These are phyloP conservation scores for Amblyopsis rosae DNA, from an alignment of 2,113 vertebrate genomes.

Conservation along the genomic window DNA sequence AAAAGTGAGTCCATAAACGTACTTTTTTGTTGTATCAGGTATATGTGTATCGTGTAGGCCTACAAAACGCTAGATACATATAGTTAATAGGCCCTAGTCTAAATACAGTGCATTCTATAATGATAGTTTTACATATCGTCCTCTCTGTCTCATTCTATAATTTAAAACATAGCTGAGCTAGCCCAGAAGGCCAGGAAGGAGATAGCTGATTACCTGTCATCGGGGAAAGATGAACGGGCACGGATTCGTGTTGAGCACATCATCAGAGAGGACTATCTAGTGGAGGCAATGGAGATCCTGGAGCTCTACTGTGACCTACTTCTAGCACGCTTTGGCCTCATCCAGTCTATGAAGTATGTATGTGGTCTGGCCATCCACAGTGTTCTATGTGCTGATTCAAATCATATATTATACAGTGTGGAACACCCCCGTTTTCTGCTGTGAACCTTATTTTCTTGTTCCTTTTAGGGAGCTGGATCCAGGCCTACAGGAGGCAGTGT, in stretches of 20 bases:
- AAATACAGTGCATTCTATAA: too few species aligned
- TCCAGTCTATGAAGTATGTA: constrained; percentile 97
- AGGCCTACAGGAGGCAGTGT: constrained; percentile 93
- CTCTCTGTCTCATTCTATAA: neutral
- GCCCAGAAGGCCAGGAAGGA: constrained; percentile 97
- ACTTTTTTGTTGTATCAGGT: too few species aligned
- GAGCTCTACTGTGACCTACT: constrained; percentile 96
- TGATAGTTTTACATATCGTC: too few species aligned
- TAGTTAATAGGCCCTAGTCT: neutral
- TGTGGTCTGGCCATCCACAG: neutral
- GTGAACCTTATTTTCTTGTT: neutral
- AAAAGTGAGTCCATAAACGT: constrained; percentile 85
- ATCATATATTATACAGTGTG: neutral
- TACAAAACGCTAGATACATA: neutral
- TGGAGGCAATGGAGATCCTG: constrained; percentile 99
- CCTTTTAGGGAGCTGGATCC: constrained; percentile 88
- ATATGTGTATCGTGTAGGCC: too few species aligned
- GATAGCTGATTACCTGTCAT: constrained; percentile 95
- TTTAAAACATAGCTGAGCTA: constrained; percentile 83
- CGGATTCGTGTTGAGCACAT: constrained; percentile 98
- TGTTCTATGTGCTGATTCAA: neutral
- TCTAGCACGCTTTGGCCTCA: constrained; percentile 92
- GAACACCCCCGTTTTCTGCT: neutral
- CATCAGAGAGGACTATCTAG: constrained; percentile 97
- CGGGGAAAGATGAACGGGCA: constrained; percentile 94